Base-by-base conservation (phyloP, 2,113 vertebrate species). In the Trematocara macrostoma region DNA sequence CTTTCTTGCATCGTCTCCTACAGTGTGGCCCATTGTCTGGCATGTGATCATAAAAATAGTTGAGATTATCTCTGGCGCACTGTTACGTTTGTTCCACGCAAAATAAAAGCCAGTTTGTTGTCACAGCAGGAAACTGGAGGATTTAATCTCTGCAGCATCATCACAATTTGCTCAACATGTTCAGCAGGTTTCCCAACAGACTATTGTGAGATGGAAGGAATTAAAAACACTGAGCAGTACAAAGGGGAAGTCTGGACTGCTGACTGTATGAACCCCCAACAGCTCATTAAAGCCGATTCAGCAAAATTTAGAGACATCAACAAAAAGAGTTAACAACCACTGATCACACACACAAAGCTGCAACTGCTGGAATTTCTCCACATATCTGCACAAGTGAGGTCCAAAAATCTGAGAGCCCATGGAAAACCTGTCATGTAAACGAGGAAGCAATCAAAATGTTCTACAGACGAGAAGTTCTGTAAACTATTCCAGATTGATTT, bases 161-260 rank as follows among this genome's bases (percentile, higher is more conserved):
- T 86, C 81, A 59, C 42, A 51, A 5, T 78, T 59, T 81, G 34
- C 56, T 59, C 38, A 83, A 26, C 15, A 2, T 89, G 40, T 76
- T 61, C 9, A 34, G 76, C 52, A 71, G 79, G 10, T 12, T 49
- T 67, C 26, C 69, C 23, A 56, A 26, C 38, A 76, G 42, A 53
- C 16, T 45, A 11, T 14, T 47, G 29, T 49, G 45, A 85, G 3
- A 18, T 51, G 10, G 53, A 74, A 80, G 69, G 71, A 76, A 34
- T 23, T 5, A 69, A 67, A 84, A 84, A 86, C 42, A 79, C 15
- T 8, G 49, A 6, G 78, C 11, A 52, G 35, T 11, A 47, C 9
- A 79, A 79, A 89, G 61, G 64, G 91, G 88, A 91, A 91, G 89
- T 86, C 42, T 57, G 69, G n/a, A 11, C 78, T 82, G 81, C 84